Evolutionary conservation across 2,113 vertebrate genomes (phyloP), one percentile per base, ranked within the genome.

Genomic region (Chrysochloris asiatica): DNA sequence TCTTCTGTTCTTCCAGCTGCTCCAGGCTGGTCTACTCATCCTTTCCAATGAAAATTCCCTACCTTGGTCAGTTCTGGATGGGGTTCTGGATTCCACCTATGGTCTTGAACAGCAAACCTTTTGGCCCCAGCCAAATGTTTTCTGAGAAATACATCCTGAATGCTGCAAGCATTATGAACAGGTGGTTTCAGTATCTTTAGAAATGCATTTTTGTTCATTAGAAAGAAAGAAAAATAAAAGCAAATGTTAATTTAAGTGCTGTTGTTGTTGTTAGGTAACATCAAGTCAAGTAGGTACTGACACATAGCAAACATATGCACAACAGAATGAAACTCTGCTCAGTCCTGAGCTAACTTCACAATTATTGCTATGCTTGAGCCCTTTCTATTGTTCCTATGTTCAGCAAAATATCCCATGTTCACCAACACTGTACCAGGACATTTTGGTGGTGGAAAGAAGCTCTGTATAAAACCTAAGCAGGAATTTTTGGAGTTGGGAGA

Each of bases 81-180:
- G n/a, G n/a, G n/a, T n/a, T n/a, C n/a, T n/a, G n/a, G n/a, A n/a
- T n/a, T n/a, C n/a, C n/a, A n/a, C n/a, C n/a, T n/a, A n/a, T n/a
- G n/a, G n/a, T n/a, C n/a, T n/a, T n/a, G 72, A 75, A 88, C 2
- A 91, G 67, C 26, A 80, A 73, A 47, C 28, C 28, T 17, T 36
- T 82, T 54, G 30, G 48, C 73, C 33, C 78, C 10, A 80, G 45
- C 26, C 78, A 56, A 78, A 52, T 45, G 83, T 50, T 92, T 83
- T 90, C 86, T 93, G 91, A 90, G 59, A 90, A 82, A 59, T n/a
- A 24, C 16, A 41, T 80, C 61, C 81, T 52, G n/a, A 90, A 54
- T 41, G 33, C 38, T 26, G 36, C 43, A 8, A 21, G n/a, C 86
- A 56, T 43, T 76, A 24, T 61, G 50, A 76, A 89, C 33, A 92